A percentile compares a stretch with the other conserved stretches of the same genome.
phyloP scores from a whole-genome alignment of 2,113 vertebrate species.

The Cromileptes altivelis region DNA sequence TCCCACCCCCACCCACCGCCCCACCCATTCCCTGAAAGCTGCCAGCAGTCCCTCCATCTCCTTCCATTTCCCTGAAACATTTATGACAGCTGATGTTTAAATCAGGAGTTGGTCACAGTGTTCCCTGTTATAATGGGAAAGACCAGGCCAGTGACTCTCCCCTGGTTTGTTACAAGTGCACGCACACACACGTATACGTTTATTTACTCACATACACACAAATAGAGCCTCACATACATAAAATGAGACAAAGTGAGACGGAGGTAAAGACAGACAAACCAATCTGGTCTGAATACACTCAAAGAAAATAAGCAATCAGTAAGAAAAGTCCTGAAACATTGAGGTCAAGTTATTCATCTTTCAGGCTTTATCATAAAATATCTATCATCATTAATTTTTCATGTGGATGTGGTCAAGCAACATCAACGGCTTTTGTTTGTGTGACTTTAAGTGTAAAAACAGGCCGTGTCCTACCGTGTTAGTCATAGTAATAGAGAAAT shows the following conservation, averaged over 20 bases:
- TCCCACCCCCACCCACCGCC: constrained; percentile 10
- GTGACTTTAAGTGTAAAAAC: constrained; percentile 25
- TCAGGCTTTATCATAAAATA: constrained; percentile 42
- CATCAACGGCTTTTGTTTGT: constrained; percentile 25
- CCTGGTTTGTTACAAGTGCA: constrained; percentile 23
- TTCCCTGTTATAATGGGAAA: constrained; percentile 60
- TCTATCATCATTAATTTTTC: constrained; percentile 36
- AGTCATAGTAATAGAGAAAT: too few species aligned
- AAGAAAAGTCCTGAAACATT: constrained; percentile 7
- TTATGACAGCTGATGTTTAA: constrained; percentile 83
- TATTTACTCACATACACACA: background rate
- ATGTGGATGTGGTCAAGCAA: constrained; percentile 17
- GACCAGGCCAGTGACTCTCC: constrained; percentile 31
- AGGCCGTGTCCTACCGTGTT: background rate
- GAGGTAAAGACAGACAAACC: background rate
- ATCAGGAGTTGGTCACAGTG: constrained; percentile 74
- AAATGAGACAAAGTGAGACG: background rate
- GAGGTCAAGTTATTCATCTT: constrained; percentile 13
- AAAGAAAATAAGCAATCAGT: constrained; percentile 26
- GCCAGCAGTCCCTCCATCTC: constrained; percentile 55
- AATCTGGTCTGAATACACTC: background rate
- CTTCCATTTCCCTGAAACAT: constrained; percentile 77
- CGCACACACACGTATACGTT: constrained; percentile 12
- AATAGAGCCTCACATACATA: background rate
- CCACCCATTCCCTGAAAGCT: constrained; percentile 34